Percentiles rank a stretch among this genome's conserved stretches.
phyloP scores from a whole-genome alignment of 1,140 invertebrate species.

The Muscidifurax raptorellus region DNA sequence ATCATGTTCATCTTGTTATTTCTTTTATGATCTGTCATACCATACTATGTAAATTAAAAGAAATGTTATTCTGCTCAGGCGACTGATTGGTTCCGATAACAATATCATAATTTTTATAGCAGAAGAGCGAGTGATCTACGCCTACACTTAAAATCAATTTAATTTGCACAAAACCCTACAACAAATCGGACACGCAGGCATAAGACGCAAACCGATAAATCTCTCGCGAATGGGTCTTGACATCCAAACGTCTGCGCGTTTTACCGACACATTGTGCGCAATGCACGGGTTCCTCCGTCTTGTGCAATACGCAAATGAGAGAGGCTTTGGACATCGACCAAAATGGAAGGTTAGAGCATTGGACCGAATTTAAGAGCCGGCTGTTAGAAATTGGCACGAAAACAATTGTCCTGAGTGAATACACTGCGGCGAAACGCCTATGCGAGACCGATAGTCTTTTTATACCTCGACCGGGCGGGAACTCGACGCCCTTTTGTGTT shows the following conservation, averaged over 20 bases:
- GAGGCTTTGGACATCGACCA: constrained; percentile 12
- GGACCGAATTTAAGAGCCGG: constrained; percentile 19
- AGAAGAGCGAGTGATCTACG: too few relatives aligned
- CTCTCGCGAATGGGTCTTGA: too few relatives aligned
- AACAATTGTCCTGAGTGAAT: neutral
- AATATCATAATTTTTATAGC: too few relatives aligned
- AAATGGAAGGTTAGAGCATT: constrained; percentile 19
- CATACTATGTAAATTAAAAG: too few relatives aligned
- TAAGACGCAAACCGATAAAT: too few relatives aligned
- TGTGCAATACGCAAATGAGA: neutral
- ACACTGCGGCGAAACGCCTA: neutral
- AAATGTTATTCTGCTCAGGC: too few relatives aligned
- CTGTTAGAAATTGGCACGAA: constrained; percentile 28
- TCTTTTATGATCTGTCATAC: too few relatives aligned
- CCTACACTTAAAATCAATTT: neutral
- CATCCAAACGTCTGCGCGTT: too few relatives aligned
- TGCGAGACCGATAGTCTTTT: neutral
- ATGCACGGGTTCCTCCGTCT: neutral
- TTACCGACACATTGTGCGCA: neutral
- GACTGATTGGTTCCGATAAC: too few relatives aligned
- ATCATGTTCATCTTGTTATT: too few relatives aligned
- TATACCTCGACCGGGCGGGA: neutral
- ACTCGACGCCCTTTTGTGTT: neutral
- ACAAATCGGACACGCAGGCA: neutral
- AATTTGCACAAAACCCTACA: neutral